phyloP scores from a whole-genome alignment of 2,113 vertebrate species.

The Tupaia tana region DNA sequence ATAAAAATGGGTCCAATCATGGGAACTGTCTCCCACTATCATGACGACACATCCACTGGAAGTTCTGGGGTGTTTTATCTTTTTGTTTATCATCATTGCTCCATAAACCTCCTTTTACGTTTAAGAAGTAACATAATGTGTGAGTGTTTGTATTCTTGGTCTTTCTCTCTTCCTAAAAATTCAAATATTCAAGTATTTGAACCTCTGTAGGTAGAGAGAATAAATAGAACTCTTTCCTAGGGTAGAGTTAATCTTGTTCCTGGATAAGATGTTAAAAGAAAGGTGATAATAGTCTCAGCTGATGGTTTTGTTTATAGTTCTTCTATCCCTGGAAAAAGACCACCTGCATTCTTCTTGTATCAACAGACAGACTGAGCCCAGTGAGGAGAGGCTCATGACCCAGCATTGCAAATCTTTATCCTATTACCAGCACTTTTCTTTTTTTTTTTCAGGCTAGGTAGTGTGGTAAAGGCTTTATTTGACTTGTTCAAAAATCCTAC shows the following conservation, averaged over 20 bases:
- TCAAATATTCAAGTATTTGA: not conserved
- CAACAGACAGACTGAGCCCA: constrained; percentile 69
- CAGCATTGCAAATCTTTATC: constrained; percentile 66
- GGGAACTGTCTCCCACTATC: too few species aligned
- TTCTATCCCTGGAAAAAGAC: constrained; percentile 66
- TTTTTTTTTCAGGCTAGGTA: constrained; percentile 50
- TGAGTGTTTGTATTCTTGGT: not conserved
- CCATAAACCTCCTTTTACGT: not conserved
- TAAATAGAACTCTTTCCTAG: not conserved
- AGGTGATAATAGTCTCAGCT: constrained; percentile 67
- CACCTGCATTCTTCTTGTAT: constrained; percentile 72
- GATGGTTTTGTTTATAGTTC: constrained; percentile 76
- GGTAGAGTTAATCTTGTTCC: constrained; percentile 21
- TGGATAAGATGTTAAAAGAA: constrained; percentile 43
- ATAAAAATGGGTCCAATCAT: accelerated
- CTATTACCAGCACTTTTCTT: constrained; percentile 68
- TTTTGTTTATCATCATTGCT: not conserved
- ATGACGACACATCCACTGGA: not conserved
- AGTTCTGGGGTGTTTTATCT: not conserved
- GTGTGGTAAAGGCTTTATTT: constrained; percentile 64
- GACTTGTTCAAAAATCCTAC: constrained; percentile 73
- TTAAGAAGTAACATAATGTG: not conserved
- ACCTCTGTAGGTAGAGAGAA: constrained; percentile 48
- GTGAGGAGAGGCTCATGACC: constrained; percentile 51
- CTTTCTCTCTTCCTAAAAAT: not conserved